These are phyloP conservation scores for Drymodes brunneopygia DNA, from an alignment of 2,113 vertebrate genomes.

Conservation along the genomic window DNA sequence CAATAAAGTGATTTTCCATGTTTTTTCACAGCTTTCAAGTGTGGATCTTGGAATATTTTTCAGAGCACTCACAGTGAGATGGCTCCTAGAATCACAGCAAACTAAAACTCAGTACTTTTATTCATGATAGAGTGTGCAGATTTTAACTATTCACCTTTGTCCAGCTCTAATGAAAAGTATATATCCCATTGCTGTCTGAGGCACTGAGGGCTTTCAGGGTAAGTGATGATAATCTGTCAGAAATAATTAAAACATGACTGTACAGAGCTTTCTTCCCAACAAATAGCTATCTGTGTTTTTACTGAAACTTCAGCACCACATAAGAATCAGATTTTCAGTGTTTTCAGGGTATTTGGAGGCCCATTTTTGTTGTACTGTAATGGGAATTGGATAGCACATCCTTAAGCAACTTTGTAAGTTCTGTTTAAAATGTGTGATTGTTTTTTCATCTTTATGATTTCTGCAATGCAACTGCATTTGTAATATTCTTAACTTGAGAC, in stretches of 20 bases:
- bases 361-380: background rate
- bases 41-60: background rate
- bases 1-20: background rate
- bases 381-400: background rate
- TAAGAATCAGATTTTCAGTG: background rate
- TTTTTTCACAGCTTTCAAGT: background rate
- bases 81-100: background rate
- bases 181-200: background rate
- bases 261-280: background rate
- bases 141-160: background rate
- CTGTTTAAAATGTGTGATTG: background rate
- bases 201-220: background rate
- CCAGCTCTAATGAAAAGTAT: slow-evolving; percentile 5
- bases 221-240: background rate
- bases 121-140: background rate
- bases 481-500: background rate
- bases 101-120: background rate
- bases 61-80: background rate
- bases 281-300: background rate
- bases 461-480: background rate
- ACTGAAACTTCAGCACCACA: background rate
- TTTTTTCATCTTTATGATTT: background rate
- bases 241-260: background rate
- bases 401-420: background rate
- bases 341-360: background rate